A percentile compares a stretch with the other conserved stretches of the same genome.
Evolutionary conservation across 2,797 vertebrate genomes (phyloP).

Genomic region (Paguma larvata): DNA sequence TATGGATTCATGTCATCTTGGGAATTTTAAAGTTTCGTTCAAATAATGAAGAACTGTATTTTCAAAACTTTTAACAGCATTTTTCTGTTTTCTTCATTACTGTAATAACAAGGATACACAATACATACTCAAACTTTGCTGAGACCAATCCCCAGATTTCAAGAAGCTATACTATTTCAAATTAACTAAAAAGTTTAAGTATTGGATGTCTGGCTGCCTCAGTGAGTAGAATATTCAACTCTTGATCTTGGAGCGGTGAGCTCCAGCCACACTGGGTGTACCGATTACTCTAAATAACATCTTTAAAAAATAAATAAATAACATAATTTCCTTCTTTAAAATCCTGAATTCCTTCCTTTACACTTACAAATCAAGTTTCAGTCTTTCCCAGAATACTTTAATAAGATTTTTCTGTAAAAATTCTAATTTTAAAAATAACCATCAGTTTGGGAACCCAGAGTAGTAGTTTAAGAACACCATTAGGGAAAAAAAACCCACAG

Average conservation of each 20-base stretch:
- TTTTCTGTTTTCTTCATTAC: not conserved
- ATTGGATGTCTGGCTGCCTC: not conserved
- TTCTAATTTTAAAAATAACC: conserved; percentile 32
- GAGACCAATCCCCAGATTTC: conserved; percentile 5
- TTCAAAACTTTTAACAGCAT: not conserved
- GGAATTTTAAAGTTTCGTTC: conserved; percentile 22
- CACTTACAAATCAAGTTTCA: conserved; percentile 36
- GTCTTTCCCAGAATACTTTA: not conserved
- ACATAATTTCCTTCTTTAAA: not conserved
- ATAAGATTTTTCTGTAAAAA: conserved; percentile 8
- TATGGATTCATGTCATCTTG: not conserved
- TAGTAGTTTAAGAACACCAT: not conserved
- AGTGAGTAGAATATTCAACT: not conserved
- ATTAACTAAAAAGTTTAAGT: not conserved
- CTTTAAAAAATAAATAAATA: not conserved
- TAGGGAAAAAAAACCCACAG: not conserved
- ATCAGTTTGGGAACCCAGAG: not conserved
- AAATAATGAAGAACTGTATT: not conserved
- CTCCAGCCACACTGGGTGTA: not conserved
- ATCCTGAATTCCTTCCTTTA: not conserved
- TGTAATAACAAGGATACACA: conserved; percentile 13
- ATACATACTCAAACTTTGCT: conserved; percentile 43
- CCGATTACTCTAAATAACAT: not conserved
- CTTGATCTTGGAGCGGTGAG: not conserved
- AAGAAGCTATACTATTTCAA: conserved; percentile 46